phyloP scores from a whole-genome alignment of 53 echinoderm and acorn worm species.

The Stichopus horrens region DNA sequence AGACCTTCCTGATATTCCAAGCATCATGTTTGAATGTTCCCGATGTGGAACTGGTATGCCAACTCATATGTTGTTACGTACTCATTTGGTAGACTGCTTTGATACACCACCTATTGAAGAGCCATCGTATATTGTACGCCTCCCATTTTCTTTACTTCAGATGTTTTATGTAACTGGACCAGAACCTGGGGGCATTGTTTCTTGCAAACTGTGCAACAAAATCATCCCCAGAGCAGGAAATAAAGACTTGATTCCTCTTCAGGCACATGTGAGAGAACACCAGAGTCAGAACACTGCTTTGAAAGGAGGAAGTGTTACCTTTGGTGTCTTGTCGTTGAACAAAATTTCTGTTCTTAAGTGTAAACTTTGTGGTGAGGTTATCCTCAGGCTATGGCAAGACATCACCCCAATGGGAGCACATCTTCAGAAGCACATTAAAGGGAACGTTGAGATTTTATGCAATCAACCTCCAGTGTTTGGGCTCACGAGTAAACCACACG shows the following conservation, averaged over 20 bases:
- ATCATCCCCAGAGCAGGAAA: constrained; percentile 27
- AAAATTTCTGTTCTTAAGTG: constrained; percentile 16
- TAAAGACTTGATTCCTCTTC: constrained; percentile 29
- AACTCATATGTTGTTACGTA: constrained; percentile 12
- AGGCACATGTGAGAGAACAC: constrained; percentile 42
- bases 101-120: constrained; percentile 16
- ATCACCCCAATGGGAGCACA: constrained; percentile 36
- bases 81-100: constrained; percentile 34
- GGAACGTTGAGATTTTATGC: constrained; percentile 27
- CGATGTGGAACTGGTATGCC: constrained; percentile 42
- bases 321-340: constrained; percentile 31
- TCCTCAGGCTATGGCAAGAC: constrained; percentile 35
- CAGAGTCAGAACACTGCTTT: constrained; percentile 22
- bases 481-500: constrained; percentile 24
- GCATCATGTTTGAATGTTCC: constrained; percentile 39
- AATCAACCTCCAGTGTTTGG: constrained; percentile 31
- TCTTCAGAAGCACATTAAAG: constrained; percentile 35
- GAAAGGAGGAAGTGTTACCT: constrained; percentile 32
- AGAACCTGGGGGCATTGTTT: constrained; percentile 43
- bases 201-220: constrained; percentile 39
- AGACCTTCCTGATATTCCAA: constrained; percentile 26
- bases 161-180: constrained; percentile 35
- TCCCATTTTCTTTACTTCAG: constrained; percentile 42
- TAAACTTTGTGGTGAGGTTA: constrained; percentile 17
- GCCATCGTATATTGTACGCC: constrained; percentile 12